phyloP scores from a whole-genome alignment of 2,113 vertebrate species.

The Megaptera novaeangliae region DNA sequence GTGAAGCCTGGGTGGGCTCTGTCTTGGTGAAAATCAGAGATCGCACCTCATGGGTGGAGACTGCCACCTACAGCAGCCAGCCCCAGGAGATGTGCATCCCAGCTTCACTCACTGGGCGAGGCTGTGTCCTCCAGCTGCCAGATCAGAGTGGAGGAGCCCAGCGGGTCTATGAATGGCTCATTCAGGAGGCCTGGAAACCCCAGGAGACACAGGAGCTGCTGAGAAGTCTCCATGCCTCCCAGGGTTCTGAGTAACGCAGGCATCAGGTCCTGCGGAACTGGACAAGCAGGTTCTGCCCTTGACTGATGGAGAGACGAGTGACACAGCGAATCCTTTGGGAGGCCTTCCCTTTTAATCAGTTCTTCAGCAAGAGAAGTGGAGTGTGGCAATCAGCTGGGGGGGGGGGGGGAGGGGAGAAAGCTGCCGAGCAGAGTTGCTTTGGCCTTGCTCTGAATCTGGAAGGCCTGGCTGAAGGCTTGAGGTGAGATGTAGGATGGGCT shows the following conservation, averaged over 20 bases:
- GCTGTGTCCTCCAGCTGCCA: not conserved
- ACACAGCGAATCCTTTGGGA: rapidly evolving
- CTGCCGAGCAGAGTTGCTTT: rapidly evolving
- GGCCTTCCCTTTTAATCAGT: no score
- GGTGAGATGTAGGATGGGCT: not conserved
- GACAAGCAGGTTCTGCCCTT: not conserved
- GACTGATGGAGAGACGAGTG: not conserved
- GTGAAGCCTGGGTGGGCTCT: not conserved
- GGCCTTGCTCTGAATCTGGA: not conserved
- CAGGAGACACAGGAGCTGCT: not conserved
- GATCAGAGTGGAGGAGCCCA: not conserved
- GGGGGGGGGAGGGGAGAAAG: not conserved
- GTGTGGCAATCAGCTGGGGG: not conserved
- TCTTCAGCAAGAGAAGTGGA: not conserved
- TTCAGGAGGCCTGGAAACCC: not conserved
- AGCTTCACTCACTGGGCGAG: not conserved
- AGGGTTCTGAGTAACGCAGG: not conserved
- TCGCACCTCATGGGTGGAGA: not conserved
- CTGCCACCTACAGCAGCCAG: rapidly evolving
- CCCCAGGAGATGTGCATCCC: not conserved
- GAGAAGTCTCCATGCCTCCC: not conserved
- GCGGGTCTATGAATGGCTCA: not conserved
- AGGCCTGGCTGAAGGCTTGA: not conserved
- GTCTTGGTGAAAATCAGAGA: not conserved
- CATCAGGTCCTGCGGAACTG: not conserved